phyloP scores from a whole-genome alignment of 2,113 vertebrate genomes.

The Microtus ochrogaster region DNA sequence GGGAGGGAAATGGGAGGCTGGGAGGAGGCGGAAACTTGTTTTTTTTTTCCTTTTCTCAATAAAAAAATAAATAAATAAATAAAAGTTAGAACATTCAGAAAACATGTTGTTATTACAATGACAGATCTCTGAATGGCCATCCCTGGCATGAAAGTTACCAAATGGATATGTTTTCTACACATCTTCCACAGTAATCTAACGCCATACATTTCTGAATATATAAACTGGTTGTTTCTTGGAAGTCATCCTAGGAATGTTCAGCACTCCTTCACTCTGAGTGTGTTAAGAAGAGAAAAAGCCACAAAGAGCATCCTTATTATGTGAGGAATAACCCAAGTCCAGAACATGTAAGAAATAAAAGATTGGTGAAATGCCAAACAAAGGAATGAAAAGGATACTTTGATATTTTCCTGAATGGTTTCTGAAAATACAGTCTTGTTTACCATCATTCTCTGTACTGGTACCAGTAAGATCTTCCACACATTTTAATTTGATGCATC shows the following conservation, averaged over 20 bases:
- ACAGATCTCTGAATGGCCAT: background rate
- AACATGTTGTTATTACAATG: background rate
- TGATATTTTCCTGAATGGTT: background rate
- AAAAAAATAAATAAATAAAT: too few relatives aligned
- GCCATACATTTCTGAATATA: background rate
- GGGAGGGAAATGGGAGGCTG: too few relatives aligned
- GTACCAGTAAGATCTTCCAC: background rate
- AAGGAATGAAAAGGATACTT: background rate
- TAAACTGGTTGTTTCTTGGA: background rate
- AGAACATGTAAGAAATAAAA: background rate
- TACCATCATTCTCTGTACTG: background rate
- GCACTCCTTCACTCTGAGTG: background rate
- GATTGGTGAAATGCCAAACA: background rate
- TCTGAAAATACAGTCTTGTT: background rate
- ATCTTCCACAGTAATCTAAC: background rate
- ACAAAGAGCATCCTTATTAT: background rate
- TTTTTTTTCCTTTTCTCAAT: too few relatives aligned
- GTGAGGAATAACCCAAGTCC: background rate
- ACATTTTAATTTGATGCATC: background rate
- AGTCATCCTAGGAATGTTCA: background rate
- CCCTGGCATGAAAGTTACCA: background rate
- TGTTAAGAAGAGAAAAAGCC: background rate
- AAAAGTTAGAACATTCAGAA: background rate
- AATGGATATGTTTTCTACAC: background rate
- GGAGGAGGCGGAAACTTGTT: too few relatives aligned